Evolutionary conservation across 2,113 vertebrate genomes (phyloP).

Genomic region (Pundamilia nyererei): DNA sequence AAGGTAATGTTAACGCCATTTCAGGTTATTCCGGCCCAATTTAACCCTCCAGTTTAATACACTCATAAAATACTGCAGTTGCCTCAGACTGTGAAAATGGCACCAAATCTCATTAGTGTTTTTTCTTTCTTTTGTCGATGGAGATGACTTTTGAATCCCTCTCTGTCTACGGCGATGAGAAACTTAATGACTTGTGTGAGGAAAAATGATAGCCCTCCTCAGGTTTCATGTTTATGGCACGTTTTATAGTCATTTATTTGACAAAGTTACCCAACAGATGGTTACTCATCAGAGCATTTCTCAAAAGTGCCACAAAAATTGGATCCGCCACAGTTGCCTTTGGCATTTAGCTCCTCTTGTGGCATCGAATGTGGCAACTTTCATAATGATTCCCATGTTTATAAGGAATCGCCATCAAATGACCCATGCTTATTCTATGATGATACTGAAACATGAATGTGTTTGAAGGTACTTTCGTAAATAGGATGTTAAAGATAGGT

Average conservation of each 20-base stretch:
- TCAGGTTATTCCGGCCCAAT: background rate
- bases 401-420: background rate
- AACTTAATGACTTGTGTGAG: conserved; percentile 47
- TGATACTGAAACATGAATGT: conserved; percentile 12
- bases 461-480: background rate
- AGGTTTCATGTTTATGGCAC: conserved; percentile 46
- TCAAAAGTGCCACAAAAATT: conserved; percentile 17
- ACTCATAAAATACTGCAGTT: conserved; percentile 16
- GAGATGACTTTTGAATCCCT: conserved; percentile 20
- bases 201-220: conserved; percentile 24
- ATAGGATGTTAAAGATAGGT: conserved; percentile 30
- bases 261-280: conserved; percentile 45
- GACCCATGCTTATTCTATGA: conserved; percentile 18
- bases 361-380: background rate
- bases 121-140: background rate
- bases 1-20: background rate
- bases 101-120: conserved; percentile 33
- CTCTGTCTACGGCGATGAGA: background rate
- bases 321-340: background rate
- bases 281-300: conserved; percentile 26
- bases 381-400: conserved; percentile 9
- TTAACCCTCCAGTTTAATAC: background rate
- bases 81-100: conserved; percentile 41
- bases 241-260: conserved; percentile 49
- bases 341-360: background rate